Conservation (phyloP, 2,797 vertebrate species). For the Danio tinwini region DNA sequence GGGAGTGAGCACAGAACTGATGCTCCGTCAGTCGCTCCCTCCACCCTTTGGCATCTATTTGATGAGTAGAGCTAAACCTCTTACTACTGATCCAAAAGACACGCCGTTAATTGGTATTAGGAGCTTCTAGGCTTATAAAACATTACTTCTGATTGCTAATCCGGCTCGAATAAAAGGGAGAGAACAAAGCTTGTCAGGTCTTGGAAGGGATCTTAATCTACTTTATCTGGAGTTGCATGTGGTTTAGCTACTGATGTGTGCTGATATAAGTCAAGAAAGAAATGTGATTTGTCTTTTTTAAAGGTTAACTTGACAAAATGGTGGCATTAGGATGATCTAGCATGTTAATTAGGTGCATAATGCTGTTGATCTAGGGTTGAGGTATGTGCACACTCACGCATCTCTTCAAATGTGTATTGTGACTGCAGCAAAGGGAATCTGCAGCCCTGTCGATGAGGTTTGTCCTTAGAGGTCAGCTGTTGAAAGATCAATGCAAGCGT, state of each 20-base stretch:
- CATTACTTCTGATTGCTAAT: conserved; percentile 60
- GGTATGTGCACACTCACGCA: conserved; percentile 36
- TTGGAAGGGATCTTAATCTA: conserved; percentile 52
- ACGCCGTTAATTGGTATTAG: conserved; percentile 59
- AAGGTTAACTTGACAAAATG: neutral
- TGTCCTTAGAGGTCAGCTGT: conserved; percentile 55
- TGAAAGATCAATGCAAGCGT: neutral
- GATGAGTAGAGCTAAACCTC: conserved; percentile 59
- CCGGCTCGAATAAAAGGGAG: conserved; percentile 49
- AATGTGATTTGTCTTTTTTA: neutral
- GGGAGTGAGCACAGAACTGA: conserved; percentile 13
- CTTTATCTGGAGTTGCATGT: conserved; percentile 39
- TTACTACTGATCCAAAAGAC: conserved; percentile 59
- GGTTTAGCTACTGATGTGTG: conserved; percentile 37
- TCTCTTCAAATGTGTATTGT: conserved; percentile 30
- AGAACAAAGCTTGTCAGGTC: conserved; percentile 48
- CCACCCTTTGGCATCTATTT: conserved; percentile 52
- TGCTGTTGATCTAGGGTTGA: neutral
- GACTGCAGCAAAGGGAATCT: conserved; percentile 27
- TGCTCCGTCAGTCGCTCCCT: conserved; percentile 1
- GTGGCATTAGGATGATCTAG: neutral
- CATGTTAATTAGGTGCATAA: neutral
- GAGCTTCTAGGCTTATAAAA: conserved; percentile 55
- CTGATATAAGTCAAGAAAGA: conserved; percentile 1
- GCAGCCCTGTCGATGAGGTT: conserved; percentile 8